Base-by-base conservation (phyloP, 2,113 vertebrate species). In the Xenopus borealis region DNA sequence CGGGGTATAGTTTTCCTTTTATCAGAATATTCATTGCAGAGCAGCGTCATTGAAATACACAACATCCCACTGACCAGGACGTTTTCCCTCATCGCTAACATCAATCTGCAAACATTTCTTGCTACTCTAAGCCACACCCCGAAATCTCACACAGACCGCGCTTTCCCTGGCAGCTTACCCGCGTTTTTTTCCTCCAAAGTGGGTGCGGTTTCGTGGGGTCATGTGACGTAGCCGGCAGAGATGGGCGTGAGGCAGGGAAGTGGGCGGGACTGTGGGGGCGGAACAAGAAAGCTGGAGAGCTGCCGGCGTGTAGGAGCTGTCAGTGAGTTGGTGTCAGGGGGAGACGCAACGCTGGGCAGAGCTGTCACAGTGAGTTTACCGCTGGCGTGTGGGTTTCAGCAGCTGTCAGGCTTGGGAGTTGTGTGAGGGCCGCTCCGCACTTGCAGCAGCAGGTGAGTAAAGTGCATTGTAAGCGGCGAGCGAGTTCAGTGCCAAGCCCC, bases 371-470 rank as follows among this genome's bases (percentile, higher is more conserved):
- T 40, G 33, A 40, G 33, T 40, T 40, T 7, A 6, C 33, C 5
- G 33, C 33, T 6, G 1, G 6, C 7, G 33, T 40, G 33, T 40
- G 33, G 5, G 2, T 40, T 2, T 40, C 33, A 9, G 3, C 5
- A 40, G 33, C 6, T 40, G 5, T 40, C 33, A 40, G 33, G 33
- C 6, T 40, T 6, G 8, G 33, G 5, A 1, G 33, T 9, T 7
- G 33, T 40, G n/a, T 52, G 18, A n/a, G 53, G 13, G 30, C 27
- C 17, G 23, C 23, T 27, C 23, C 23, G 62, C 47, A 27, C 17
- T 55, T n/a, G 66, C 46, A 69, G 66, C 46, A 69, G 66, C 73
- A 69, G 73, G 73, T 76, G 55, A 76, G 73, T 69, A n/a, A 53
- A 11, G 59, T 75, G 66, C 27, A 19, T 45, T 10, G 10, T 2